Evolutionary conservation across 2,113 vertebrate genomes (phyloP).

Genomic region (Picathartes gymnocephalus): DNA sequence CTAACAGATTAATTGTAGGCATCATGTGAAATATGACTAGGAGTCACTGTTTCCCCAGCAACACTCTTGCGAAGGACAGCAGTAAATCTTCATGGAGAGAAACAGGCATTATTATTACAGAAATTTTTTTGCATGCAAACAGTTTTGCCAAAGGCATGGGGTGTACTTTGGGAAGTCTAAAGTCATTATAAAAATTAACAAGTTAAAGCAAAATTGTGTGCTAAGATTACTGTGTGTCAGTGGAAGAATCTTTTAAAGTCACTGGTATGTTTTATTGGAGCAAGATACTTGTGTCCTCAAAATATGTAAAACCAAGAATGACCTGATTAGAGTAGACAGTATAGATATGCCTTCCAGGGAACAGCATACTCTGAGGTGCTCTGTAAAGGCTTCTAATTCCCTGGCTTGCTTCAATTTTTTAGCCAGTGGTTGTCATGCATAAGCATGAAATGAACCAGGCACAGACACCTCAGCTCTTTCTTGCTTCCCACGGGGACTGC

Average conservation of each 20-base stretch:
- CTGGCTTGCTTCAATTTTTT: background rate
- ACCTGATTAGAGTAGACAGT: background rate
- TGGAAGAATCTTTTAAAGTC: background rate
- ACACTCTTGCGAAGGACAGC: slow-evolving; percentile 12
- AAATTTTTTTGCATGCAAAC: background rate
- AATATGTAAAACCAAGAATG: background rate
- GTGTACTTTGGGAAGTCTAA: background rate
- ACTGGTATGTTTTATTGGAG: background rate
- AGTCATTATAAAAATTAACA: background rate
- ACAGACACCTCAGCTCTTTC: background rate
- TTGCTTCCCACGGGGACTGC: background rate
- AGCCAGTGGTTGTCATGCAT: background rate
- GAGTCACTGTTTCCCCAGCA: slow-evolving; percentile 40
- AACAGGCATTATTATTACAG: background rate
- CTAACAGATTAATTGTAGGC: slow-evolving; percentile 14
- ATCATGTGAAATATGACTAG: slow-evolving; percentile 55
- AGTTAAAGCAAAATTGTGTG: background rate
- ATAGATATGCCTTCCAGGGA: background rate
- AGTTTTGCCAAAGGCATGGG: background rate
- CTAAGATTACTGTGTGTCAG: background rate
- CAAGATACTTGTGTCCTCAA: background rate
- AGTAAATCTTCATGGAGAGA: background rate
- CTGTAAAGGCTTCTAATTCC: background rate
- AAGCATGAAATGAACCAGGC: background rate
- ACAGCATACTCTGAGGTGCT: background rate